These are phyloP conservation scores for Parnassius smintheus DNA, from an alignment of 2,888 invertebrate genomes.

Conservation along the genomic window DNA sequence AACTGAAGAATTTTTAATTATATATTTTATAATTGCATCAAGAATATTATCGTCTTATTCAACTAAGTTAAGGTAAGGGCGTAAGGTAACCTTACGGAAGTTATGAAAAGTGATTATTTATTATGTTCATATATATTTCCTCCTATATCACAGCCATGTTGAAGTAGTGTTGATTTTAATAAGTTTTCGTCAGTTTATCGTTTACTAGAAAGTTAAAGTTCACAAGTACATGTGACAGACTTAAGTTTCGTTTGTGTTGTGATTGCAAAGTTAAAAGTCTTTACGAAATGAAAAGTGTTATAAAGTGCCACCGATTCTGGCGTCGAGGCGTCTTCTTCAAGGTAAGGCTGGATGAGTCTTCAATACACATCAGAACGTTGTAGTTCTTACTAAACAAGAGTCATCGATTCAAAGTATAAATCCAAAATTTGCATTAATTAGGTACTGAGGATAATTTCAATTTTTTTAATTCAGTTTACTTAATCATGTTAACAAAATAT, in stretches of 20 bases:
- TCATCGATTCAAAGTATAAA: constrained; percentile 26
- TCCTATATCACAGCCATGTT: constrained; percentile 80
- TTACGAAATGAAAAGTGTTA: constrained; percentile 78
- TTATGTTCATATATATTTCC: constrained; percentile 76
- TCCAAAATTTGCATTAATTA: constrained; percentile 1
- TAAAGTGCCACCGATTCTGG: constrained; percentile 79
- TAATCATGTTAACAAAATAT: constrained; percentile 4
- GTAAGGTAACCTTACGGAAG: constrained; percentile 76
- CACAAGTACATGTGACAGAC: constrained; percentile 80
- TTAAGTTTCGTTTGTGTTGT: constrained; percentile 79
- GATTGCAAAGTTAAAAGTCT: constrained; percentile 74
- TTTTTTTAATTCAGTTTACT: constrained; percentile 6
- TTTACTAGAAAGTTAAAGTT: constrained; percentile 66
- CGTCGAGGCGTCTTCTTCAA: constrained; percentile 76
- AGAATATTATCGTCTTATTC: constrained; percentile 73
- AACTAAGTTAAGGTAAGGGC: constrained; percentile 79
- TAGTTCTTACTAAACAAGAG: constrained; percentile 43
- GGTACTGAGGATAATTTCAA: constrained; percentile 23
- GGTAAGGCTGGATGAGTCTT: constrained; percentile 81
- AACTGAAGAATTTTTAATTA: constrained; percentile 60
- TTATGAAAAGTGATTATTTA: constrained; percentile 79
- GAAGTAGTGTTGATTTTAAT: constrained; percentile 79
- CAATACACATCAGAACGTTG: constrained; percentile 77
- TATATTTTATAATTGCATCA: constrained; percentile 61
- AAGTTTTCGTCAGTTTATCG: constrained; percentile 76